These are phyloP conservation scores for Patella caerulea DNA, from an alignment of 2,888 invertebrate genomes.

Conservation along the genomic window DNA sequence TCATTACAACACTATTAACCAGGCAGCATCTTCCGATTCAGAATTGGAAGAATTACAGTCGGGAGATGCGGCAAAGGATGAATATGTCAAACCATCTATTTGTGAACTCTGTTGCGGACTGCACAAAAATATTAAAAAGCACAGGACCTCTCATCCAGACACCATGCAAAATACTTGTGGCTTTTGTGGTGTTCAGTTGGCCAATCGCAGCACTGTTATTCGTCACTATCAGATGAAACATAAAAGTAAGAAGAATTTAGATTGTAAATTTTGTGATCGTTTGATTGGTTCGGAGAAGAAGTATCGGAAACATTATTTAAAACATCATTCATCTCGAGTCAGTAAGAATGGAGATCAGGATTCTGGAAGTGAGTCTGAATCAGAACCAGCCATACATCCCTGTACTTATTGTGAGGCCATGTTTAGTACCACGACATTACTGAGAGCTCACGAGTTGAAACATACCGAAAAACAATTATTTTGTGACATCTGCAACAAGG, in stretches of 20 bases:
- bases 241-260: background rate
- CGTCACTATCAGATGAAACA: background rate
- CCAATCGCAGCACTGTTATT: background rate
- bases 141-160: background rate
- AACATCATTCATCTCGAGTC: background rate
- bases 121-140: background rate
- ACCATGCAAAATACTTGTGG: background rate
- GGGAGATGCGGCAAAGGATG: background rate
- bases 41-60: background rate
- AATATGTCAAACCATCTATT: background rate
- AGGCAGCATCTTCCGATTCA: background rate
- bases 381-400: too few relatives aligned
- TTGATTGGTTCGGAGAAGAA: background rate
- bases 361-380: too few relatives aligned
- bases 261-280: background rate
- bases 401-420: background rate
- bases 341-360: too few relatives aligned
- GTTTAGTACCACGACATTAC: background rate
- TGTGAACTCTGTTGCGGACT: background rate
- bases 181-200: background rate
- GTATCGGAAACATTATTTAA: slow-evolving; percentile 4
- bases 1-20: background rate
- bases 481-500: background rate
- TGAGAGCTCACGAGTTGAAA: background rate
- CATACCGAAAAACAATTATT: background rate